Conservation (phyloP, 2,888 invertebrate species). For the Cerceris ruficornis region DNA sequence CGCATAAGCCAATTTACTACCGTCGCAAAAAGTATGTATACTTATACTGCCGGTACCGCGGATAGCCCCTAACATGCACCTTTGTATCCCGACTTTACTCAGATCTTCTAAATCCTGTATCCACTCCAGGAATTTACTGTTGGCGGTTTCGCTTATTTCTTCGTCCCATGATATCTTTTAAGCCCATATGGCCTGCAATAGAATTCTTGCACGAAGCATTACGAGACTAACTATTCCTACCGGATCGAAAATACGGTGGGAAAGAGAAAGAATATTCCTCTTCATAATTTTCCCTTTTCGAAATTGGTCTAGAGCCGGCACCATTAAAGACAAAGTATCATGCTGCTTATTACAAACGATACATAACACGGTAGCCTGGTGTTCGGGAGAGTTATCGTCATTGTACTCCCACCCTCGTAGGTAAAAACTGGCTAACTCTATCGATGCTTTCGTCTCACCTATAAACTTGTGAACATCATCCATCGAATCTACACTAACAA, state of each 20-base stretch:
- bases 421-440: slow-evolving; percentile 8
- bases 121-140: neutral
- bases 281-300: neutral
- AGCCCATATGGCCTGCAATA: neutral
- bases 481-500: slow-evolving; percentile 3
- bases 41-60: neutral
- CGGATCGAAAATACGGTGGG: slow-evolving; percentile 8
- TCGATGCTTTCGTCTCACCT: neutral
- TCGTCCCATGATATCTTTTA: neutral
- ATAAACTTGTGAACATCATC: slow-evolving; percentile 2
- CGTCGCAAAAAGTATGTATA: slow-evolving; percentile 23
- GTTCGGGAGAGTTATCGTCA: neutral
- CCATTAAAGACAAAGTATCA: slow-evolving; percentile 8
- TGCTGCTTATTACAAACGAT: slow-evolving; percentile 4
- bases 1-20: slow-evolving; percentile 23
- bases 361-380: neutral
- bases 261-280: slow-evolving; percentile 3
- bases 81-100: neutral
- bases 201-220: neutral
- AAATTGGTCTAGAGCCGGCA: neutral
- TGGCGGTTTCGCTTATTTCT: neutral
- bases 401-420: slow-evolving; percentile 27
- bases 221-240: neutral
- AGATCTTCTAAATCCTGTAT: neutral
- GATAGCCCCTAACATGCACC: neutral